Base-by-base conservation (phyloP, 2,797 vertebrate species). In the Cirrhinus mrigala region DNA sequence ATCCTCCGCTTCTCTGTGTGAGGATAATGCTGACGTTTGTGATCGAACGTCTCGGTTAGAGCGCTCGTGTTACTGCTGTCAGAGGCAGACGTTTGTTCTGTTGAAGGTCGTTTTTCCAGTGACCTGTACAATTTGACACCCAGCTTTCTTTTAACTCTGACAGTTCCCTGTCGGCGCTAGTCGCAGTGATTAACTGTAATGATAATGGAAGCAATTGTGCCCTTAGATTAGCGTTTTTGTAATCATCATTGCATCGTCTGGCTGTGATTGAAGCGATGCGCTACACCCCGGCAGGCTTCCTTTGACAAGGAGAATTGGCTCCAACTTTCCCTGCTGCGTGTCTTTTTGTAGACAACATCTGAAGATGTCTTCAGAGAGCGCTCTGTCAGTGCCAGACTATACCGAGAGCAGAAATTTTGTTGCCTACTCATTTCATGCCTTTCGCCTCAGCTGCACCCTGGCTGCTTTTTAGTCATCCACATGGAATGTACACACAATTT, bases 191-290 rank as follows among this genome's bases (percentile, higher is more conserved):
- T 92, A 92, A 93, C 87, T 87, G 86, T 89, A 91, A 92, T 90
- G 89, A 91, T 91, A 92, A 94, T 92, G 88, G 89, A 40, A 18
- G 89, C 87, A 87, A 91, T 92, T 91, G 87, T 88, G 86, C 44
- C 89, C 24, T 93, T 91, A 83, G 80, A 92, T 92, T 91, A 89
- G 87, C 77, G 82, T 91, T 88, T 90, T 91, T 92, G 91, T 93
- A 90, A 93, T 94, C 90, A 91, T 92, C 90, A 92, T 93, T 90
- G 91, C 89, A 85, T 89, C 91, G 85, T 92, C 90, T 92, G 83
- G 87, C 90, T 93, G 90, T 91, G 92, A 91, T 86, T 84, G 89
- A 88, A 89, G 90, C 89, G 56, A 86, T 84, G 12, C 82, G 40
- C 74, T 60, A 85, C 0, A 87, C 77, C 69, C 64, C 1, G 20